Conservation (phyloP, 2,113 vertebrate genomes). For the Esox niger region DNA sequence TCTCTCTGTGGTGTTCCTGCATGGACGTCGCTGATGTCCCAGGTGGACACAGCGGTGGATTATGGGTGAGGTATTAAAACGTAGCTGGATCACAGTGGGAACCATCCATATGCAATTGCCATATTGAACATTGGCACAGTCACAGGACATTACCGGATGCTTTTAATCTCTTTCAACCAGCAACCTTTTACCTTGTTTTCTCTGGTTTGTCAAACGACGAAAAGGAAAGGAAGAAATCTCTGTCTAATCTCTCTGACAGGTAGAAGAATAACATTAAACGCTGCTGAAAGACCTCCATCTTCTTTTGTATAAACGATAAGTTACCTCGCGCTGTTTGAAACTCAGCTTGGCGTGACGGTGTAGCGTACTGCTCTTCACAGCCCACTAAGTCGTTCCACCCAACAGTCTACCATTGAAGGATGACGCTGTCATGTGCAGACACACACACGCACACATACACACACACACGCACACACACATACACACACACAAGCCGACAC, state of each 20-base stretch:
- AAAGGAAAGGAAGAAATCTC: slow-evolving; percentile 21
- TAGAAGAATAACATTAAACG: background rate
- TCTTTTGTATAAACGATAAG: slow-evolving; percentile 24
- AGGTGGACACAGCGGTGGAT: too few relatives aligned
- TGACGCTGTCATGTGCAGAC: background rate
- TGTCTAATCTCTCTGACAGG: background rate
- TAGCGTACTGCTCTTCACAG: slow-evolving; percentile 2
- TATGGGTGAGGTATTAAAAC: too few relatives aligned
- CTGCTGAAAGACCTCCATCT: background rate
- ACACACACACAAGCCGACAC: too few relatives aligned
- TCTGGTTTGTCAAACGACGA: slow-evolving; percentile 24
- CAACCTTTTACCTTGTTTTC: background rate
- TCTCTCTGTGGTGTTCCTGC: too few relatives aligned
- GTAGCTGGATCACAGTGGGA: too few relatives aligned
- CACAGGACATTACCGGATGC: background rate
- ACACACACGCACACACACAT: too few relatives aligned
- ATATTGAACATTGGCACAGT: background rate
- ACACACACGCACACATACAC: background rate
- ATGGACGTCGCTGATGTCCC: too few relatives aligned
- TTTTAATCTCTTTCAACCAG: background rate
- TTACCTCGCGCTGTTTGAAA: slow-evolving; percentile 7
- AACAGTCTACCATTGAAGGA: slow-evolving; percentile 8
- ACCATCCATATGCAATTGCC: too few relatives aligned
- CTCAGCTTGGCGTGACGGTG: slow-evolving; percentile 9
- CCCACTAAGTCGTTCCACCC: slow-evolving; percentile 13